Evolutionary conservation across 2,113 vertebrate genomes (phyloP), one percentile per base, ranked within the genome.

Genomic region (Leucosticte australis): DNA sequence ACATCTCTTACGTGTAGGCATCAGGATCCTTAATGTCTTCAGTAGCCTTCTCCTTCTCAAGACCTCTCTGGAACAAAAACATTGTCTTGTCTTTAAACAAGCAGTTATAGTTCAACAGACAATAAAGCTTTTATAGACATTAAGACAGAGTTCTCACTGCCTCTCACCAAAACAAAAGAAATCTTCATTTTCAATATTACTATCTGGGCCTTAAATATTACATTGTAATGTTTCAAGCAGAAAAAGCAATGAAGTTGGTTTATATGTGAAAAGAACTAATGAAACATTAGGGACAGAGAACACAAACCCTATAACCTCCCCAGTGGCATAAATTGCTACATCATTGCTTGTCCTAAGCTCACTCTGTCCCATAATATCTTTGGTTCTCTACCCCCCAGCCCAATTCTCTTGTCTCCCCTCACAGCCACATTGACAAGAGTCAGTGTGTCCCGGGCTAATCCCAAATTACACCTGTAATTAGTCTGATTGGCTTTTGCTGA

Each of bases 1-100:
- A 24, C 14, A 60, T 68, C 26, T 90, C 96, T 97, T 96, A 99
- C 99, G 98, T 99, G 95, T 97, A 98, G 20, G 99, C 98, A 82
- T 96, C 93, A 28, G 98, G 98, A 94, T 99, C 98, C 31, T 98
- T 97, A 86, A 99, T 99, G 95, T 99, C 99, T 82, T 98, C 93
- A 82, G 97, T 95, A 74, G 93, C 83, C 13, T 84, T 69, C 67
- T 98, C 98, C 76, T 79, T 82, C 89, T 99, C 98, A 68, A 99
- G 88, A 84, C 96, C 98, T 24, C 42, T 76, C 99, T 99, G 57
- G 30, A 96, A 83, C 28, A 57, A 56, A 93, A 82, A 93, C 10
- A 33, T 84, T 53, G 27, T 49, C 60, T 65, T 68, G 35, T 31
- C 56, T 94, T 93, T 83, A 93, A 95, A 83, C 37, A 91, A 83